phyloP scores from a whole-genome alignment of 2,113 vertebrate genomes.

The Lucifuga dentata region DNA sequence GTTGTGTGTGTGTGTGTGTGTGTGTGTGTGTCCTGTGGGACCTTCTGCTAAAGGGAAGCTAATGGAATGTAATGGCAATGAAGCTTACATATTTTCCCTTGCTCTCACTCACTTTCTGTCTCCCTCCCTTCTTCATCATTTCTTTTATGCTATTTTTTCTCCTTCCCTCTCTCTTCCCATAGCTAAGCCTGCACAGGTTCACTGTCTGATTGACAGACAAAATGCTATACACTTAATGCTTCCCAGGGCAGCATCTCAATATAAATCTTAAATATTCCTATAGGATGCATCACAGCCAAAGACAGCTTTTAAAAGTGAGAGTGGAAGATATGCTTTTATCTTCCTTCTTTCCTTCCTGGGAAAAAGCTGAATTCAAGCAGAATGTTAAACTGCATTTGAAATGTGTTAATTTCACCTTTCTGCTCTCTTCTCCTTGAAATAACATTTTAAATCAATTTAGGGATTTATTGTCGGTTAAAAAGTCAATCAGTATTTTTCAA shows the following conservation, averaged over 20 bases:
- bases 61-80: constrained; percentile 52
- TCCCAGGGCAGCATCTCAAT: constrained; percentile 52
- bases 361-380: constrained; percentile 35
- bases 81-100: constrained; percentile 18
- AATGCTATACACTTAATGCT: constrained; percentile 47
- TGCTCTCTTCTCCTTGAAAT: constrained; percentile 41
- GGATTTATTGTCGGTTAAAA: constrained; percentile 13
- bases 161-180: constrained; percentile 10
- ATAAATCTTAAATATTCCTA: constrained; percentile 60
- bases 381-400: constrained; percentile 21
- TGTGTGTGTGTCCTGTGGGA: constrained; percentile 28
- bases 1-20: not conserved
- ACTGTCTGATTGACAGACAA: constrained; percentile 43
- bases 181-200: constrained; percentile 28
- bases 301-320: constrained; percentile 28
- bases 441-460: constrained; percentile 68
- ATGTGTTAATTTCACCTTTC: constrained; percentile 49
- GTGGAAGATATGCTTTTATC: constrained; percentile 19
- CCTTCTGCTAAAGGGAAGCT: constrained; percentile 42
- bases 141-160: constrained; percentile 11
- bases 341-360: constrained; percentile 30
- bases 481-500: constrained; percentile 30
- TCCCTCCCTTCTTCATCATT: constrained; percentile 4
- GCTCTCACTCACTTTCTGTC: constrained; percentile 5
- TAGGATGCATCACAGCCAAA: constrained; percentile 46